These are phyloP conservation scores for Sphaeridia pumilis DNA, from an alignment of 2,888 invertebrate genomes.

Conservation along the genomic window DNA sequence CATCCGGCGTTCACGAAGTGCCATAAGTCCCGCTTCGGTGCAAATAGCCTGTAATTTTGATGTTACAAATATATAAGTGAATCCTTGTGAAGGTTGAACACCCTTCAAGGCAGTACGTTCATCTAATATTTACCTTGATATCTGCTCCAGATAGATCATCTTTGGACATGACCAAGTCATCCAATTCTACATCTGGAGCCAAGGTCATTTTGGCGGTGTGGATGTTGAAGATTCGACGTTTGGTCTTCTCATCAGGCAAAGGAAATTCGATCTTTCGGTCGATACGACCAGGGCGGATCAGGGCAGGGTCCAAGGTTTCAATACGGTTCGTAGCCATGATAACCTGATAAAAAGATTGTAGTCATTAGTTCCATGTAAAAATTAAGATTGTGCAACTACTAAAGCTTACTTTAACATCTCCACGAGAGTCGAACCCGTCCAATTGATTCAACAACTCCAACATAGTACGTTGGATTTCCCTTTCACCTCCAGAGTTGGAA, in stretches of 20 bases:
- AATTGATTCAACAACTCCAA: slow-evolving; percentile 95
- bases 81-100: not conserved
- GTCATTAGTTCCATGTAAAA: not conserved
- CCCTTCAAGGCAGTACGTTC: not conserved
- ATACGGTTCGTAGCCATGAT: slow-evolving; percentile 98
- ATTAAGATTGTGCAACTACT: not conserved
- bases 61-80: not conserved
- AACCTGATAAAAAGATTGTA: slow-evolving; percentile 47
- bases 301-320: slow-evolving; percentile 94
- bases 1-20: slow-evolving; percentile 93
- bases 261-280: slow-evolving; percentile 99
- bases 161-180: slow-evolving; percentile 96
- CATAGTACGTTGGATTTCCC: slow-evolving; percentile 99
- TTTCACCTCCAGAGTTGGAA: slow-evolving; percentile 97
- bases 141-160: slow-evolving; percentile 98
- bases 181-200: slow-evolving; percentile 89
- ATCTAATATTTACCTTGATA: slow-evolving; percentile 56
- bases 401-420: slow-evolving; percentile 73
- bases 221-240: slow-evolving; percentile 89
- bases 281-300: slow-evolving; percentile 96
- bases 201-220: slow-evolving; percentile 99
- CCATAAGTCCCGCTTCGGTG: slow-evolving; percentile 98
- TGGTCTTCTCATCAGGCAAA: slow-evolving; percentile 96
- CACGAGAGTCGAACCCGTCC: slow-evolving; percentile 93
- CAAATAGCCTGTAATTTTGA: slow-evolving; percentile 70